Conservation (phyloP, 2,797 vertebrate species). For the Discoglossus pictus region DNA sequence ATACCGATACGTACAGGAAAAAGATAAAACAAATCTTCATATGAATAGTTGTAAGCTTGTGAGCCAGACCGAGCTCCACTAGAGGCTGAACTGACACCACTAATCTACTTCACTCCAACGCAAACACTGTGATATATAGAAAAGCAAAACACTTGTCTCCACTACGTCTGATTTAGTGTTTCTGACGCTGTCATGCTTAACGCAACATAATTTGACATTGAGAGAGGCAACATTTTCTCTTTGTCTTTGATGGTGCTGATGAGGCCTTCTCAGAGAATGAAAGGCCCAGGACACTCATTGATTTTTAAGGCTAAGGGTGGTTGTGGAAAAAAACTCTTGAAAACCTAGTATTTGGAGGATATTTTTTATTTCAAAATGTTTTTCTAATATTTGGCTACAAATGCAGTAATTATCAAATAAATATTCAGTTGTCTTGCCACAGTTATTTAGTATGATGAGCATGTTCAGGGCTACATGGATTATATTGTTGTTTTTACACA, state of each 20-base stretch:
- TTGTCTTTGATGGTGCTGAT: constrained; percentile 26
- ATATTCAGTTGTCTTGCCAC: too few relatives aligned
- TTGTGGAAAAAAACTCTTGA: too few relatives aligned
- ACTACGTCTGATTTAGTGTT: constrained; percentile 47
- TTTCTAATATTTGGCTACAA: too few relatives aligned
- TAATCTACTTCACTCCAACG: constrained; percentile 45
- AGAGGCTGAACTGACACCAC: constrained; percentile 48
- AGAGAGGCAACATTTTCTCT: constrained; percentile 27
- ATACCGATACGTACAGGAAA: constrained; percentile 10
- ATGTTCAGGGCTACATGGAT: too few relatives aligned
- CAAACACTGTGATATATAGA: constrained; percentile 35
- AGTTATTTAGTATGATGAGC: too few relatives aligned
- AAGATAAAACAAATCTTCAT: constrained; percentile 44
- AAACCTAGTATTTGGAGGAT: too few relatives aligned
- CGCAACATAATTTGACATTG: constrained; percentile 39
- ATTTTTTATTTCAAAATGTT: too few relatives aligned
- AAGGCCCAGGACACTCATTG: too few relatives aligned
- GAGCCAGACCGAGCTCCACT: constrained; percentile 47
- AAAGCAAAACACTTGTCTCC: constrained; percentile 43
- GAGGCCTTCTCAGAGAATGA: too few relatives aligned
- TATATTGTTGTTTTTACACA: too few relatives aligned
- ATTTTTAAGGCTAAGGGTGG: too few relatives aligned
- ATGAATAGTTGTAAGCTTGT: constrained; percentile 39
- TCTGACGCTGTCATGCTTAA: constrained; percentile 31
- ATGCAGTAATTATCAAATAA: too few relatives aligned